Conservation (phyloP, 1,140 invertebrate species). For the Coenobita brevimanus region DNA sequence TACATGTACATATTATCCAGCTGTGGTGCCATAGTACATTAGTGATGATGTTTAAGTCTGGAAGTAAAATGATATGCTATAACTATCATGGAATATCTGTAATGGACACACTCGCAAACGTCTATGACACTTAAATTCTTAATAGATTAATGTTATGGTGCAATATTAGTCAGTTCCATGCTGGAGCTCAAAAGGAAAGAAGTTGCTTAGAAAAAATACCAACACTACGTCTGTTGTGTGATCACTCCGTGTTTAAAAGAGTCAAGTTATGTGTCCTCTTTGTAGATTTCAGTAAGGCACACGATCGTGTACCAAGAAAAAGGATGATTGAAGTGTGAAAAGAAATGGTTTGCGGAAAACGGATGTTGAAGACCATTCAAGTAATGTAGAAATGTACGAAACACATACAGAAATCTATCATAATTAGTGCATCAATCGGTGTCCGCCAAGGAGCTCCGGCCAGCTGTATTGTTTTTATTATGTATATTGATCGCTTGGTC, state of each 20-base stretch:
- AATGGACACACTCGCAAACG: no score
- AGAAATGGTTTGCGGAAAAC: background rate
- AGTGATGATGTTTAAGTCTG: no score
- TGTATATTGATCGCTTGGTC: background rate
- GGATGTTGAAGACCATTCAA: no score
- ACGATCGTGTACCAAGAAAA: background rate
- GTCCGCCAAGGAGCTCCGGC: no score
- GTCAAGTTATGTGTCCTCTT: background rate
- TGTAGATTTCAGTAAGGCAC: no score
- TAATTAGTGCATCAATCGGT: background rate
- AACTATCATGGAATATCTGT: no score
- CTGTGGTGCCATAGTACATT: no score
- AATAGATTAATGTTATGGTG: slow-evolving; percentile 1
- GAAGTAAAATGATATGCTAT: no score
- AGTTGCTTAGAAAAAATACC: no score
- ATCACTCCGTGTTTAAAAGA: background rate
- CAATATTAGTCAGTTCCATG: background rate
- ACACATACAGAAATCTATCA: background rate
- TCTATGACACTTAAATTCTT: background rate
- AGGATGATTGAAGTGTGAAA: background rate
- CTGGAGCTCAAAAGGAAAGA: no score
- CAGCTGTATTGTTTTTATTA: background rate
- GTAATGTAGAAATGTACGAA: slow-evolving; percentile 1
- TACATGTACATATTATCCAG: no score
- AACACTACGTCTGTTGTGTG: slow-evolving; percentile 2